phyloP scores from a whole-genome alignment of 2,888 invertebrate species.

The Lasioglossum zephyrum region DNA sequence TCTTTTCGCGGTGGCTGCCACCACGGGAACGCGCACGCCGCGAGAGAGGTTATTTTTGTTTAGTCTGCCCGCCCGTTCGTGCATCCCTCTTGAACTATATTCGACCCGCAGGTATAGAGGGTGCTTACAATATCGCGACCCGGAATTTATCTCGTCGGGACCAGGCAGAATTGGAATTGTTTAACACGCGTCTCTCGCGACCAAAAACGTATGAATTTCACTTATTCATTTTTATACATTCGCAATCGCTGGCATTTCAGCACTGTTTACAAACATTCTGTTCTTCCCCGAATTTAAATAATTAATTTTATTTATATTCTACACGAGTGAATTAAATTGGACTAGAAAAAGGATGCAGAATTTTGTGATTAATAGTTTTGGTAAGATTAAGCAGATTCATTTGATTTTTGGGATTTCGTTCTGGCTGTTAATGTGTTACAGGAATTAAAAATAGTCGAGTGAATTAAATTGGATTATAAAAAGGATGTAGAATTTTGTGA shows the following conservation, averaged over 20 bases:
- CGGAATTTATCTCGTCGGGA: neutral
- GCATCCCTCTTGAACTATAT: slow-evolving; percentile 52
- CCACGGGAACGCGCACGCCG: slow-evolving; percentile 49
- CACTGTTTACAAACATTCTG: neutral
- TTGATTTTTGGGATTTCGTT: too few relatives aligned
- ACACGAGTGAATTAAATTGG: neutral
- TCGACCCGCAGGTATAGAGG: slow-evolving; percentile 38
- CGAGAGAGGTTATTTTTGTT: slow-evolving; percentile 74
- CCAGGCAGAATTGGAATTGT: neutral
- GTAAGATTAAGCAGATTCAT: too few relatives aligned
- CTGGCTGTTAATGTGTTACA: too few relatives aligned
- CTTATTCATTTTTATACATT: neutral
- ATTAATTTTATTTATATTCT: neutral
- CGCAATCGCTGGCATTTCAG: neutral
- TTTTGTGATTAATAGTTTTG: neutral
- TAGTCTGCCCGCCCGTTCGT: slow-evolving; percentile 68
- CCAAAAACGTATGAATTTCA: neutral
- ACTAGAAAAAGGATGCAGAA: neutral
- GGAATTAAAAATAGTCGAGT: neutral
- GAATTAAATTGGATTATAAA: neutral
- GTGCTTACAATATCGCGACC: slow-evolving; percentile 5
- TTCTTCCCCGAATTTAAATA: neutral
- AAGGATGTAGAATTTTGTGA: too few relatives aligned
- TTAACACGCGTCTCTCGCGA: neutral
- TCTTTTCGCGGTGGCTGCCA: slow-evolving; percentile 52